Base-by-base conservation (phyloP, 2,888 invertebrate genomes). In the Cantharis lateralis region DNA sequence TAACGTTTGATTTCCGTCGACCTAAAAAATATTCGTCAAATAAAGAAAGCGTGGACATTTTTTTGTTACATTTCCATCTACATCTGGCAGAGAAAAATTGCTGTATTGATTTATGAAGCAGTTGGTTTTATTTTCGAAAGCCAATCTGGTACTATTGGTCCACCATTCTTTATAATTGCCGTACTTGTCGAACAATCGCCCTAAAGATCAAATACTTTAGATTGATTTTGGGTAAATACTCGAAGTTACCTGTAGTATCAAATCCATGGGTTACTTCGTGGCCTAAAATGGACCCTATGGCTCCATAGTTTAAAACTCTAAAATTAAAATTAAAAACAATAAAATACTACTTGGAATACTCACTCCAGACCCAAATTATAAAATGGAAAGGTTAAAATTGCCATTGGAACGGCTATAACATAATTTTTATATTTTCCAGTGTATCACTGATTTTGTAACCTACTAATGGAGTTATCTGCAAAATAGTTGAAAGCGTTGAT, bases 131-230 rank as follows among this genome's bases (percentile, higher is more conserved):
- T 94, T 91, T 71, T 93, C 91, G 86, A 96, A 98, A 16, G 93
- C 92, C 13, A 90, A 88, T 68, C 95, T 92, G 0, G 96, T 96
- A 64, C 89, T 89, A 82, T 95, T 93, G 1, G 93, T 93, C 97
- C 97, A 98, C 97, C 97, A 98, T 78, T 95, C 94, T n/a, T 93
- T 88, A 83, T 95, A 90, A 87, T 96, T 96, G 11, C 98, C 98
- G 81, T 92, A 90, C 84, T 93, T 94, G 86, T 98, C 96, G 84
- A 94, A 97, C 84, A 94, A 93, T 70, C 96, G 91, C 13, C 97
- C 96, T 92, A 84, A 61, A 84, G 82, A 74, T 71, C 10, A 4
- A 62, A 2, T 16, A 16, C 9, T 3, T 62, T 3, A 15, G 13
- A n/a, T n/a, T n/a, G n/a, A n/a, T n/a, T n/a, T n/a, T n/a, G n/a